Evolutionary conservation across 2,888 invertebrate species (phyloP), one percentile per base, ranked within the genome.

Genomic region (Brenthis hecate): DNA sequence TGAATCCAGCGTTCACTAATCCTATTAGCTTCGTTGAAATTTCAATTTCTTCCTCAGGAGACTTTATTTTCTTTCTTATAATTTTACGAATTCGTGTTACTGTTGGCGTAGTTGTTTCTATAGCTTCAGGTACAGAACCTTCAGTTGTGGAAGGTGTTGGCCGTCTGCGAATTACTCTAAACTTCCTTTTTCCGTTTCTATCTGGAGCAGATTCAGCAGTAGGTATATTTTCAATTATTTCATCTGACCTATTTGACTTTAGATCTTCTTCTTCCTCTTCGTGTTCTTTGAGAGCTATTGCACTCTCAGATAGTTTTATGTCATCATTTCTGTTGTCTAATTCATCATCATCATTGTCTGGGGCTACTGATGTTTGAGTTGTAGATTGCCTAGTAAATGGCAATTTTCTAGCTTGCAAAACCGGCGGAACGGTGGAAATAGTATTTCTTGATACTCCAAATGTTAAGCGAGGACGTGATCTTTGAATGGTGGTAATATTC

Each of bases 201-300:
- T 86, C 86, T 62, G 82, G 80, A 2, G 82, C 60, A 19, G 74
- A 58, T 78, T 89, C 88, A 58, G 86, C 85, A 8, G 81, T 75
- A 66, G 81, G 71, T 16, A 75, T 74, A 28, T 73, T 77, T 71
- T 82, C 81, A 62, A 77, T 77, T 47, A 80, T 80, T 19, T 76
- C 72, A 47, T 77, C 74, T 16, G 84, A 77, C 23, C 83, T 61
- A 74, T 83, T 83, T 75, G 86, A 86, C 80, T 56, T 87, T 77
- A 70, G 82, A 81, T 76, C 81, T 16, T 51, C 51, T 54, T 75
- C 70, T 66, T 74, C 81, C 47, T 86, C 87, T 47, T 85, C 80
- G n/a, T 92, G 91, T 76, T 91, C 92, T 74, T 91, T 88, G 74
- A 91, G 92, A 78, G 85, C 91, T 70, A 92, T 89, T n/a, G 91